Percentiles rank a stretch among this genome's conserved stretches.
Evolutionary conservation across 2,113 vertebrate species (phyloP).

Genomic region (Anthoscopus minutus): DNA sequence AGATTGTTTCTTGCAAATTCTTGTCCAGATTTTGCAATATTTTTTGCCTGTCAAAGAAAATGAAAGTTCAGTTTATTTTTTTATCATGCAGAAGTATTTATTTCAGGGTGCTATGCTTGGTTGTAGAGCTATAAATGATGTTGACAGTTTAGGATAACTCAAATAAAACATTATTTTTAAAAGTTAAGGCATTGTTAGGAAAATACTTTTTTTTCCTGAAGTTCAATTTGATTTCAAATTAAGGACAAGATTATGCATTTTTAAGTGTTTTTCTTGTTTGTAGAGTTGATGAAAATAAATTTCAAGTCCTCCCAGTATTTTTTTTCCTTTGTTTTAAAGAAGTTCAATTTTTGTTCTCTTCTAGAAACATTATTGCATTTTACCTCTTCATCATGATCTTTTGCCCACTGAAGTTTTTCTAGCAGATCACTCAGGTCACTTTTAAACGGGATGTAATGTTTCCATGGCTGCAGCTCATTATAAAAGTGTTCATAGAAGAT

Average conservation of each 20-base stretch:
- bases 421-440: constrained; percentile 90
- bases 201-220: background rate
- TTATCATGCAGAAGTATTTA: background rate
- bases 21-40: constrained; percentile 86
- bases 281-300: background rate
- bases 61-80: background rate
- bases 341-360: background rate
- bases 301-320: background rate
- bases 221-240: background rate
- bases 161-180: background rate
- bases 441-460: constrained; percentile 91
- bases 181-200: background rate
- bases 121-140: background rate
- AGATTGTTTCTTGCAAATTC: constrained; percentile 89
- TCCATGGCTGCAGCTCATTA: constrained; percentile 86
- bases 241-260: background rate
- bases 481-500: constrained; percentile 97
- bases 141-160: background rate
- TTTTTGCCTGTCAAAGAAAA: constrained; percentile 77
- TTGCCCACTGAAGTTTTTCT: constrained; percentile 92
- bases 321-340: background rate
- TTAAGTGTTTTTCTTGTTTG: background rate
- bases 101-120: background rate
- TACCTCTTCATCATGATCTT: constrained; percentile 91
- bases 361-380: background rate